Base-by-base conservation (phyloP, 2,113 vertebrate genomes). In the Corythaeola cristata region DNA sequence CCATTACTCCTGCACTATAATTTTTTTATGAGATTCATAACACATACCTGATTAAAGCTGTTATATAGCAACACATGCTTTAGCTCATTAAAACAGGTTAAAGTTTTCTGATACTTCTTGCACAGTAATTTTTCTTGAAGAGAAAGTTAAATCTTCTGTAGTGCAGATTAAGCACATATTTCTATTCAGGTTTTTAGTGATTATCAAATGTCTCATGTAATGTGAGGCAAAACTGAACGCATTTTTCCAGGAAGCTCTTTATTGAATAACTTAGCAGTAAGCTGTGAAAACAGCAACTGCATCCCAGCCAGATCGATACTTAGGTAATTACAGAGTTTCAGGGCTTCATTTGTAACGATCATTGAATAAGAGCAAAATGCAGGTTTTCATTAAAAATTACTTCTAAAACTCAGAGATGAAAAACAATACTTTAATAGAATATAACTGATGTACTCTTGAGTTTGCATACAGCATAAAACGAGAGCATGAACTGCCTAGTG, bases 361-460 rank as follows among this genome's bases (percentile, higher is more conserved):
- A 66, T 2, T 2, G 5, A 60, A 9, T 41, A 63, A 85, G 5
- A 89, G 33, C 49, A 91, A 88, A 88, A 90, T 2, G 8, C 53
- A 47, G 32, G 14, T 88, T 95, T 96, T 85, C 79, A 90, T 90
- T 77, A 95, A 77, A 90, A 77, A 63, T 19, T 71, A 27, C 15
- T 85, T 73, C 60, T 82, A 33, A 90, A 33, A 30, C 35, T 68
- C 60, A n/a, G 21, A 73, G 47, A 55, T 1, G 0, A 92, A 84
- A 94, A 66, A 3, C 3, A 49, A 24, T 53, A 76, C 17, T 81
- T 87, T 21, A 32, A 11, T 26, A 75, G 20, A 55, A 28, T 62
- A 5, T 27, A 45, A 79, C 21, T 81, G 47, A 56, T 27, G 21
- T 35, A 64, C 18, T 20, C 10, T n/a, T 20, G n/a, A 72, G 30